Base-by-base conservation (phyloP, 2,888 invertebrate genomes). In the Blastobasis adustella region DNA sequence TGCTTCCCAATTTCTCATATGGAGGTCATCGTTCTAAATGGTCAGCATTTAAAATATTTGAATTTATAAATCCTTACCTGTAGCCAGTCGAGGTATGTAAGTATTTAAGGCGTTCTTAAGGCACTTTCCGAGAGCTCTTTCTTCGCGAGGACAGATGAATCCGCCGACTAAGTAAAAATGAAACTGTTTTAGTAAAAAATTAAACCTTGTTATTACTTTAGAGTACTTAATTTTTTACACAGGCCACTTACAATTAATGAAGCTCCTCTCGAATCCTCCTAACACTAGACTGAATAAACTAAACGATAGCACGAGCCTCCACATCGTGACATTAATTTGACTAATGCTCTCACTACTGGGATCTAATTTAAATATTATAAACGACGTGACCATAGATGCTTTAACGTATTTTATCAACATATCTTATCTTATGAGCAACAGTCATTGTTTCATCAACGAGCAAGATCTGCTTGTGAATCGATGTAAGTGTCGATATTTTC, bases 101-200 rank as follows among this genome's bases (percentile, higher is more conserved):
- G 79, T 72, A 60, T 93, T 91, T 10, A 95, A 79, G 0, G 91
- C 90, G 49, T 90, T 82, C 53, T 85, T 84, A 0, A 93, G 80
- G 67, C 95, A 95, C 45, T 82, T 83, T 58, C 90, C 91, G 49
- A 94, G 68, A 10, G 91, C 82, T 1, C 91, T 90, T 66, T 94
- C 92, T 58, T 90, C 92, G 49, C 91, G 89, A 7, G 89, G 90
- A 65, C 95, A 95, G 49, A 91, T 86, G 44, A 95, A 83, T 55
- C 90, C 92, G 8, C 90, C 84, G 47, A 94, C 95, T 95, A 65
- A 40, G 76, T 79, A 55, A 51, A 49, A 49, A 58, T 39, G 46
- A 46, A 47, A 6, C 6, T 44, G 7, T 10, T 44, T 10, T 10
- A 7, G 7, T 9, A 37, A 1, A 38, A 45, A 10, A 5, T 7